These are phyloP conservation scores for Orthonevra nobilis DNA, from an alignment of 2,888 invertebrate genomes.

Conservation along the genomic window DNA sequence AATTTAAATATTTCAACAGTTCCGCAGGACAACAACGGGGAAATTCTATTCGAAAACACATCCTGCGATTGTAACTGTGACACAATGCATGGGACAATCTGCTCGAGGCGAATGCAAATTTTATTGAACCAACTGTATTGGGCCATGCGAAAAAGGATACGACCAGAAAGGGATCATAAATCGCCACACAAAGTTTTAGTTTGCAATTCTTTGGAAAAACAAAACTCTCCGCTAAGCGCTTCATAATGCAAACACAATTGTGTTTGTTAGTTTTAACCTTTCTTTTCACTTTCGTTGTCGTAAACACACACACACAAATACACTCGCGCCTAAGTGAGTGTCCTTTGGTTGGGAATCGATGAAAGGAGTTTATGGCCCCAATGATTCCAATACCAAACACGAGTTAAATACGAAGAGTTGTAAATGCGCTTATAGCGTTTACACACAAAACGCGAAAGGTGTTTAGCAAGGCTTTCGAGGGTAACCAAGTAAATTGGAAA, in stretches of 20 bases:
- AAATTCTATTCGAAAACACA: too few species aligned
- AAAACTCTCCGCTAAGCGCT: slow-evolving; percentile 52
- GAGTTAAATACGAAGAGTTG: slow-evolving; percentile 58
- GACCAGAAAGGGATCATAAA: slow-evolving; percentile 54
- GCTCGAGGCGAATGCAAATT: slow-evolving; percentile 54
- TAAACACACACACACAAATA: slow-evolving; percentile 33
- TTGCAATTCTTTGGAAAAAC: slow-evolving; percentile 38
- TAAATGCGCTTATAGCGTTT: slow-evolving; percentile 32
- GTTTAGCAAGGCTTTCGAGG: slow-evolving; percentile 26
- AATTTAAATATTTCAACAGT: slow-evolving; percentile 70
- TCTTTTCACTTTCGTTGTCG: slow-evolving; percentile 66
- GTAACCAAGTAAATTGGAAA: slow-evolving; percentile 32
- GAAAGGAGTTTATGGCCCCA: slow-evolving; percentile 64
- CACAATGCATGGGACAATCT: slow-evolving; percentile 46
- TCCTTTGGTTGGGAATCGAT: slow-evolving; percentile 22
- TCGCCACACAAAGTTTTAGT: too few species aligned
- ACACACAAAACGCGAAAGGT: slow-evolving; percentile 33
- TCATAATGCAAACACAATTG: slow-evolving; percentile 33
- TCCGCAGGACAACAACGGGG: slow-evolving; percentile 20
- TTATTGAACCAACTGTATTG: slow-evolving; percentile 46
- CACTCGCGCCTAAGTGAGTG: not conserved
- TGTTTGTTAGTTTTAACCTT: slow-evolving; percentile 59
- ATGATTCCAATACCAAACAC: slow-evolving; percentile 66
- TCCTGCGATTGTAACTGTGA: slow-evolving; percentile 30
- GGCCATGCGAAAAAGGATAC: slow-evolving; percentile 57